Conservation (phyloP, 2,797 vertebrate species). For the Pangasius sanitwongsei region DNA sequence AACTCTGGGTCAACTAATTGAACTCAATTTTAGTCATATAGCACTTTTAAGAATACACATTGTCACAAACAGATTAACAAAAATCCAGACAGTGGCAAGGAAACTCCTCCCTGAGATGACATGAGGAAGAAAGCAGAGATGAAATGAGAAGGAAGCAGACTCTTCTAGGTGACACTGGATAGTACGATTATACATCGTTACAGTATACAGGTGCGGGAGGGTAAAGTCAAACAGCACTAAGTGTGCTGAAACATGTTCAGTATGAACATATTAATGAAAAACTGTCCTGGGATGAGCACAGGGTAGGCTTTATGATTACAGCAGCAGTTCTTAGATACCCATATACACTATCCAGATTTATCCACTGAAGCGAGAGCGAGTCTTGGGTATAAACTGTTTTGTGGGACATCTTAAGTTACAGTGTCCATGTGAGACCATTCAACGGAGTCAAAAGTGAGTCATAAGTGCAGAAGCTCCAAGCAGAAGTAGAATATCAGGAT, state of each 20-base stretch:
- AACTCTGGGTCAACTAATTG: neutral
- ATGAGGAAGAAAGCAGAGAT: neutral
- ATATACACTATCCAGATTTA: neutral
- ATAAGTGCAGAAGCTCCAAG: neutral
- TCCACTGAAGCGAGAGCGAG: neutral
- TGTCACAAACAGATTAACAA: neutral
- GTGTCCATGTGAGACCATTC: neutral
- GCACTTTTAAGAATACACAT: neutral
- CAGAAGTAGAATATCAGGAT: constrained; percentile 1
- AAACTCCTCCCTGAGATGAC: neutral
- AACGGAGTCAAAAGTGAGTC: neutral
- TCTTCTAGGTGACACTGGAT: neutral
- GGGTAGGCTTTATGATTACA: neutral
- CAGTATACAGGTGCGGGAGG: neutral
- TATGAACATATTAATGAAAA: neutral
- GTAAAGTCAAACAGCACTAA: neutral
- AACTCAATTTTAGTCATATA: neutral
- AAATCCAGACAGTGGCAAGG: neutral
- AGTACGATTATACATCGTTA: neutral
- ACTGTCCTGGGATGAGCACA: neutral
- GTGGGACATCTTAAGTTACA: neutral
- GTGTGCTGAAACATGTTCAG: neutral
- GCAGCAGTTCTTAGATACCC: neutral
- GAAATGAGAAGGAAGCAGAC: neutral
- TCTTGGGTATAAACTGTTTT: neutral